phyloP scores from a whole-genome alignment of 2,113 vertebrate genomes.

The Dicrurus megarhynchus region DNA sequence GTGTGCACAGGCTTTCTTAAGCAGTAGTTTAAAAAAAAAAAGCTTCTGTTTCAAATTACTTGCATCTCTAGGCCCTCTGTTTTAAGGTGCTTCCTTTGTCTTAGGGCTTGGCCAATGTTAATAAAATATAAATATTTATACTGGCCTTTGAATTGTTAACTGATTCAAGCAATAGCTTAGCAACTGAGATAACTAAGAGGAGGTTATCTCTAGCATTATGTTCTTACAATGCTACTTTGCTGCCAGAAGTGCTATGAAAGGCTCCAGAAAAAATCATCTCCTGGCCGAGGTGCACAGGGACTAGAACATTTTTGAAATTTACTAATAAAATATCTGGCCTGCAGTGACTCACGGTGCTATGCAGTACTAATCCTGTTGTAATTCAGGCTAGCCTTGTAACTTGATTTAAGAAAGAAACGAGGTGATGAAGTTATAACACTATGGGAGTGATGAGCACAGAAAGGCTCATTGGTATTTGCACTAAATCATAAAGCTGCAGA shows the following conservation, averaged over 20 bases:
- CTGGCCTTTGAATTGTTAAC: not conserved
- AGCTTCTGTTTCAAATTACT: not conserved
- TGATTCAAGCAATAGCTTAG: not conserved
- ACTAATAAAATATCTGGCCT: not conserved
- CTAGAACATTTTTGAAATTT: not conserved
- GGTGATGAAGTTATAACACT: not conserved
- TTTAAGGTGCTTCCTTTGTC: not conserved
- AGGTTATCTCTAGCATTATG: not conserved
- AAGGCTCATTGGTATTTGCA: not conserved
- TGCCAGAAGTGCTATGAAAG: not conserved
- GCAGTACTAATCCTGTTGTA: not conserved
- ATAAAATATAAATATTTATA: conserved; percentile 1
- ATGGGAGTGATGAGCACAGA: not conserved
- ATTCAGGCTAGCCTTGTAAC: not conserved
- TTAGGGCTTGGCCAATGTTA: not conserved
- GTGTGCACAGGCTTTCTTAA: not conserved
- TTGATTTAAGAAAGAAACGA: not conserved
- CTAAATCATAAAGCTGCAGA: not conserved
- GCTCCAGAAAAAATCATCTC: not conserved
- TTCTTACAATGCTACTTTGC: not conserved
- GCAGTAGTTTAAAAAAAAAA: not conserved
- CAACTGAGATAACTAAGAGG: not conserved
- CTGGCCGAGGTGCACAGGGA: not conserved
- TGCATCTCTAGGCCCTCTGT: not conserved
- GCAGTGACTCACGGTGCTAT: not conserved